phyloP scores from a whole-genome alignment of 2,888 invertebrate species.

The Tipula lateralis region DNA sequence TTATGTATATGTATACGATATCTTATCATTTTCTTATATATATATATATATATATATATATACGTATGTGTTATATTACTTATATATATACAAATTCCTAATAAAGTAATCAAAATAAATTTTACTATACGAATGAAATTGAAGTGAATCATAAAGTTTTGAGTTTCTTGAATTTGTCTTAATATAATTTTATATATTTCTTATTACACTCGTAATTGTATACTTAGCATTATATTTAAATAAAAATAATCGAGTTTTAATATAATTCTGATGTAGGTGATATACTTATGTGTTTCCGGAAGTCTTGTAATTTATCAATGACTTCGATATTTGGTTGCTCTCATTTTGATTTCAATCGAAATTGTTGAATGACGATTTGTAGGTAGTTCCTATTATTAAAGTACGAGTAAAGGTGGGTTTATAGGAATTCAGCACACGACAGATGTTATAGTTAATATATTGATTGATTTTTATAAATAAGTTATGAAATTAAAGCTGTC shows the following conservation, averaged over 20 bases:
- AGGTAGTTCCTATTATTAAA: neutral
- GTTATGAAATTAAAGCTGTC: neutral
- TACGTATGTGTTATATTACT: neutral
- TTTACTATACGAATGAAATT: neutral
- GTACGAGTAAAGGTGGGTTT: neutral
- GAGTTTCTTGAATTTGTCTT: neutral
- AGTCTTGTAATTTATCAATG: neutral
- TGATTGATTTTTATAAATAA: neutral
- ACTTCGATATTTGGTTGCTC: neutral
- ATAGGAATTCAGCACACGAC: neutral
- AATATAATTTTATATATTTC: neutral
- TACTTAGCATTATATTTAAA: no score
- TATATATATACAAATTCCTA: neutral
- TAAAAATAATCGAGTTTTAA: neutral
- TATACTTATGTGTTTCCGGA: neutral
- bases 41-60: neutral
- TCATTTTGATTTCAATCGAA: constrained; percentile 1
- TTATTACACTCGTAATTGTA: no score
- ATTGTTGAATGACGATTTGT: neutral
- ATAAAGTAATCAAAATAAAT: neutral
- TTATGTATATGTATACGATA: neutral
- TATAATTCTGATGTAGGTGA: neutral
- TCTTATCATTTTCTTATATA: constrained; percentile 9
- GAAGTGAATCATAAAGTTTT: neutral
- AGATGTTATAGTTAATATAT: neutral